A percentile compares a stretch with the other conserved stretches of the same genome.
Conservation (phyloP, 2,113 vertebrate species). For the Leiothrix lutea region DNA sequence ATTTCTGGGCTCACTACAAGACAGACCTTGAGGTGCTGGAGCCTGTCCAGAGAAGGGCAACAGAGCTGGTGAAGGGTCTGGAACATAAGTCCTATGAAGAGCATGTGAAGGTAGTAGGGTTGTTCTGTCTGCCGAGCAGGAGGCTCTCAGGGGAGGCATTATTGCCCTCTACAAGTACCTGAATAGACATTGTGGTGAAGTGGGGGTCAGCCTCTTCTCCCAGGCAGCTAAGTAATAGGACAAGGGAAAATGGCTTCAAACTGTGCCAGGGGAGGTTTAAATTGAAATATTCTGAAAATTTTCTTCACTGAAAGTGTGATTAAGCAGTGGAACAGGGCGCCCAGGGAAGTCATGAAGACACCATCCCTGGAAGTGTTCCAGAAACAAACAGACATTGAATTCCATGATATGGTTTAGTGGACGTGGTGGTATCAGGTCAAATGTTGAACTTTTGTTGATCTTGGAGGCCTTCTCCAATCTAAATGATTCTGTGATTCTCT, state of each 20-base stretch:
- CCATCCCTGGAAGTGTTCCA: background rate
- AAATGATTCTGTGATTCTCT: background rate
- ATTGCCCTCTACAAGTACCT: background rate
- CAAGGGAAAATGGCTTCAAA: background rate
- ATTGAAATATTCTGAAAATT: background rate
- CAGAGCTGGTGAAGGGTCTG: background rate
- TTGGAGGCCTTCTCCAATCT: background rate
- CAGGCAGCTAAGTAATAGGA: too few species aligned
- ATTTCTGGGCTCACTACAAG: background rate
- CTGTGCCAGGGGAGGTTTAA: background rate
- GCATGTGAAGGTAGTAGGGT: background rate
- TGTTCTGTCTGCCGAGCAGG: background rate
- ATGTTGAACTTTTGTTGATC: background rate
- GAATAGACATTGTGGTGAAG: fast-evolving
- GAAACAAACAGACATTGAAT: background rate
- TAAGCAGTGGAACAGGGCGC: background rate
- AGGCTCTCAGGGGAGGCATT: background rate
- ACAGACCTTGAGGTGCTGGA: background rate
- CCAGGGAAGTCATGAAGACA: background rate
- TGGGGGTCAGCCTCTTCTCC: background rate
- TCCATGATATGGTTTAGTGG: background rate
- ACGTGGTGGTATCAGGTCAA: background rate
- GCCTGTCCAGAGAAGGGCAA: background rate
- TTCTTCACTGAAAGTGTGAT: background rate
- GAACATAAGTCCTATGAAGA: background rate